Conservation (phyloP, 2,113 vertebrate species). For the Lepus americanus region DNA sequence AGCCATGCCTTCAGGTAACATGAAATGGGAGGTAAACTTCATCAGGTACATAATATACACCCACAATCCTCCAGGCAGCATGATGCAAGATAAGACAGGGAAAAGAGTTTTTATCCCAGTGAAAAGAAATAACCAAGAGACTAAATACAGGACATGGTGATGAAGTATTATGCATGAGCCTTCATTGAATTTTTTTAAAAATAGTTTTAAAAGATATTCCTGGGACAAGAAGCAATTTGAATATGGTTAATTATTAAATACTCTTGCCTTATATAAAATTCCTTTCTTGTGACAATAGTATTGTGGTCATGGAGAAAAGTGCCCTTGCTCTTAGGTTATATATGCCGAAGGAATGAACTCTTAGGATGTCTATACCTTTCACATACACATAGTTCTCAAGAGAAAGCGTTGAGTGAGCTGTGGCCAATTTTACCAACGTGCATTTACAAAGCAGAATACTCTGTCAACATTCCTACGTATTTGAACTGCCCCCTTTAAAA, state of each 20-base stretch:
- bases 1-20: background rate
- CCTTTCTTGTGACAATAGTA: background rate
- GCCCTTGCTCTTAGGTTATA: background rate
- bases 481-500: background rate
- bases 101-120: background rate
- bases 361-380: background rate
- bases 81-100: background rate
- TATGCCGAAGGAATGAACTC: background rate
- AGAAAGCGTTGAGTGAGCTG: background rate
- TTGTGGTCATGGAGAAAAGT: background rate
- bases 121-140: conserved; percentile 46
- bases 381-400: background rate
- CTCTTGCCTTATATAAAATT: conserved; percentile 14
- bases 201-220: conserved; percentile 27
- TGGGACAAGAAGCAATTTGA: conserved; percentile 11
- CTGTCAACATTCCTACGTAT: conserved; percentile 15
- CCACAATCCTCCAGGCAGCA: background rate
- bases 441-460: background rate
- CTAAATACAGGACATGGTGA: background rate
- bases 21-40: background rate
- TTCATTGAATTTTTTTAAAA: conserved; percentile 11
- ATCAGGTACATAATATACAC: background rate
- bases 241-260: conserved; percentile 42
- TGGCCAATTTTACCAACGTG: background rate
- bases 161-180: conserved; percentile 40